Evolutionary conservation across 2,888 invertebrate genomes (phyloP).

Genomic region (Andrena minutula): DNA sequence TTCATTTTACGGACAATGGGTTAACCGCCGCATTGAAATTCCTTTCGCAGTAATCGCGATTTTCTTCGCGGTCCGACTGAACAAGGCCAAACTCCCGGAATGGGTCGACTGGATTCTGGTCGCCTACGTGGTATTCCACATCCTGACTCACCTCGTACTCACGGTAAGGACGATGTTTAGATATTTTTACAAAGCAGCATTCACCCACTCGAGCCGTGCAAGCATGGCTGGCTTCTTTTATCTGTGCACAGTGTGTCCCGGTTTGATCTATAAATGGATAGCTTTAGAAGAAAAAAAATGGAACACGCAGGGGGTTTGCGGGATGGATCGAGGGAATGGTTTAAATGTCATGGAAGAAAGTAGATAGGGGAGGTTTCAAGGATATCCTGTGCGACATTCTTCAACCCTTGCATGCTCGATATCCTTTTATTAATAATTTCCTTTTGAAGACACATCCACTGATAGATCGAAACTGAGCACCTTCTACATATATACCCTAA

Average conservation of each 20-base stretch:
- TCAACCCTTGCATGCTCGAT: not conserved
- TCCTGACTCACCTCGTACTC: constrained; percentile 93
- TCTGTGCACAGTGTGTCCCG: not conserved
- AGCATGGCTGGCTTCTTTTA: not conserved
- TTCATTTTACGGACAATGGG: constrained; percentile 22
- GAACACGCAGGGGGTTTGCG: not conserved
- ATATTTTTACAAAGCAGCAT: constrained; percentile 15
- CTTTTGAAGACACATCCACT: not conserved
- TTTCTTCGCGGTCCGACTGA: constrained; percentile 95
- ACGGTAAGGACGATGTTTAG: constrained; percentile 88
- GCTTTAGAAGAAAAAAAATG: not conserved
- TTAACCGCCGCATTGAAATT: constrained; percentile 55
- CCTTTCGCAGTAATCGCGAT: constrained; percentile 93
- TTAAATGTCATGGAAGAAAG: not conserved
- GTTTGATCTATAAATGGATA: constrained; percentile 19
- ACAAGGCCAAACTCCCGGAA: constrained; percentile 93
- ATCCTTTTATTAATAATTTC: too few relatives aligned
- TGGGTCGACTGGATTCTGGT: constrained; percentile 96
- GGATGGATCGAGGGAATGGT: not conserved
- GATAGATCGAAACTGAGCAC: not conserved
- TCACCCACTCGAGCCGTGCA: not conserved
- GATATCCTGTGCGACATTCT: not conserved
- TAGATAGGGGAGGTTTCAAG: not conserved
- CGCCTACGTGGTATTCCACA: constrained; percentile 95
- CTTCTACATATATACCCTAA: not conserved